Conservation (phyloP, 2,888 invertebrate species). For the Drosophila vallismaia region DNA sequence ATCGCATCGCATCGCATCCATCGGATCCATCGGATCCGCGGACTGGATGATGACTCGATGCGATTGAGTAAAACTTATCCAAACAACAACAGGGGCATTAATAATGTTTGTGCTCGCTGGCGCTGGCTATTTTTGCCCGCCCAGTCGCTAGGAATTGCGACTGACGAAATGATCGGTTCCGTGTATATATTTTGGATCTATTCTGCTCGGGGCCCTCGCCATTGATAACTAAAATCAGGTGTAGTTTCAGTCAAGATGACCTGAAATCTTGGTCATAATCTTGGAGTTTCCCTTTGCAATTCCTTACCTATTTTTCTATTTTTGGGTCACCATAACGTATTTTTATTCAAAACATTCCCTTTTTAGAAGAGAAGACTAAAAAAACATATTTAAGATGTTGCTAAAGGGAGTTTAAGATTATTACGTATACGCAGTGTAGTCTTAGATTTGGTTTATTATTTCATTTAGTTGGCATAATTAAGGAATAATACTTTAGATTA, state of each 20-base stretch:
- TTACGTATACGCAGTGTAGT: not conserved
- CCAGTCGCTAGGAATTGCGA: slow-evolving; percentile 33
- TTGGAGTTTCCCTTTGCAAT: slow-evolving; percentile 18
- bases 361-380: not conserved
- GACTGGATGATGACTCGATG: slow-evolving; percentile 49
- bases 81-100: slow-evolving; percentile 49
- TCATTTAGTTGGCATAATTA: not conserved
- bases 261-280: slow-evolving; percentile 9
- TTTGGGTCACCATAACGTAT: slow-evolving; percentile 22
- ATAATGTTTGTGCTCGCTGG: slow-evolving; percentile 40
- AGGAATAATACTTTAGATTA: not conserved
- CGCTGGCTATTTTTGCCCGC: slow-evolving; percentile 46
- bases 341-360: not conserved
- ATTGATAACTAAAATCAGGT: slow-evolving; percentile 48
- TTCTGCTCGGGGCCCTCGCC: slow-evolving; percentile 9
- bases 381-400: too few species aligned
- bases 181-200: slow-evolving; percentile 6
- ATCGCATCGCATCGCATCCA: slow-evolving; percentile 1
- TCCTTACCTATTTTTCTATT: not conserved
- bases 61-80: slow-evolving; percentile 55
- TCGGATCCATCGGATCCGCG: slow-evolving; percentile 12
- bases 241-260: slow-evolving; percentile 31
- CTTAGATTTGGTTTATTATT: not conserved
- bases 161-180: slow-evolving; percentile 34
- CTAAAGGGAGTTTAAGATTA: too few species aligned